These are phyloP conservation scores for Alviniconcha strummeri DNA, from an alignment of 2,888 invertebrate genomes.

Conservation along the genomic window DNA sequence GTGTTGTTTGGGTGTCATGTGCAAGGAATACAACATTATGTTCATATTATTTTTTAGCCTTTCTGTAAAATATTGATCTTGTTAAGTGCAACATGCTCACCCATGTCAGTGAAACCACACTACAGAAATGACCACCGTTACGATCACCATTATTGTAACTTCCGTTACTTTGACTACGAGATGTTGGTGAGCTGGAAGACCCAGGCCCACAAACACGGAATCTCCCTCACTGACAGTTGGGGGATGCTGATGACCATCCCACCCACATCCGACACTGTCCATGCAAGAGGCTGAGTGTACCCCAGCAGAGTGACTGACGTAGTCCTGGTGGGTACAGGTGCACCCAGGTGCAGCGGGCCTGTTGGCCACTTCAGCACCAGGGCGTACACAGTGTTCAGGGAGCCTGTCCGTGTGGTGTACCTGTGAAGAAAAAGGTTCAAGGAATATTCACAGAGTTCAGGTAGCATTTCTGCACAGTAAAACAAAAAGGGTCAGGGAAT, in stretches of 20 bases:
- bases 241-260: slow-evolving; percentile 58
- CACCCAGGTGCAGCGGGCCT: slow-evolving; percentile 76
- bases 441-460: no score
- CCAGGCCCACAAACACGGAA: slow-evolving; percentile 62
- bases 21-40: background rate
- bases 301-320: slow-evolving; percentile 77
- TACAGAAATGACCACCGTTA: background rate
- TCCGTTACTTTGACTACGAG: no score
- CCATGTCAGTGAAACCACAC: background rate
- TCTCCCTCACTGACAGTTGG: slow-evolving; percentile 42
- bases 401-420: slow-evolving; percentile 58
- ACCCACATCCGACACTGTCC: slow-evolving; percentile 21
- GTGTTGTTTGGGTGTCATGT: background rate
- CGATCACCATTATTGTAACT: background rate
- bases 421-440: slow-evolving; percentile 35
- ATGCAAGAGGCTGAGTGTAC: slow-evolving; percentile 46
- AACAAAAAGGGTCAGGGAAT: no score
- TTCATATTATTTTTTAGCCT: background rate
- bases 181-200: slow-evolving; percentile 51
- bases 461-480: no score
- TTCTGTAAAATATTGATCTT: background rate
- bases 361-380: slow-evolving; percentile 83
- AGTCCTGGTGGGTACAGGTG: slow-evolving; percentile 65
- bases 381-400: slow-evolving; percentile 78
- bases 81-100: background rate